A percentile compares a stretch with the other conserved stretches of the same genome.
These are phyloP conservation scores for Cetoscarus ocellatus DNA, from an alignment of 2,797 vertebrate genomes.

Conservation along the genomic window DNA sequence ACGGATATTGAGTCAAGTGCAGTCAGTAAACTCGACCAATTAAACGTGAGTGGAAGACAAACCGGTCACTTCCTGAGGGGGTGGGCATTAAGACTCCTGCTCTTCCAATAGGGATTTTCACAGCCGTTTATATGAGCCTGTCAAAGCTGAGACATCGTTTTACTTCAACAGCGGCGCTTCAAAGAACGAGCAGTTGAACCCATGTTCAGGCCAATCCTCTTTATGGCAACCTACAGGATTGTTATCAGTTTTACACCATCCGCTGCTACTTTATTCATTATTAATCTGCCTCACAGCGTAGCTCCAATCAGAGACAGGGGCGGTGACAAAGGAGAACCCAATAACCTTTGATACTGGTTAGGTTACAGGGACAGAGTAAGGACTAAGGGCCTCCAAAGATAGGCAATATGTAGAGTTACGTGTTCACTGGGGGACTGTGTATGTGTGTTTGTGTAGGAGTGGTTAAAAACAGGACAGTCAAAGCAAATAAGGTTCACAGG, in stretches of 20 bases:
- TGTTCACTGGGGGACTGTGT: slow-evolving; percentile 24
- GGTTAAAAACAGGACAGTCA: slow-evolving; percentile 53
- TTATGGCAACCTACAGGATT: slow-evolving; percentile 72
- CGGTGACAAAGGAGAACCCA: slow-evolving; percentile 52
- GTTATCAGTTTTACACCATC: slow-evolving; percentile 64
- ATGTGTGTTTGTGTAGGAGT: slow-evolving; percentile 22
- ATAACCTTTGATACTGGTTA: slow-evolving; percentile 62
- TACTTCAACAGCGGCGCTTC: slow-evolving; percentile 55
- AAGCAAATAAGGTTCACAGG: slow-evolving; percentile 65
- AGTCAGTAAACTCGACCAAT: slow-evolving; percentile 68
- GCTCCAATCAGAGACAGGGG: slow-evolving; percentile 73
- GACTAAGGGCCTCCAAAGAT: slow-evolving; percentile 18
- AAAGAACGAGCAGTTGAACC: slow-evolving; percentile 60
- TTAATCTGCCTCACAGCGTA: slow-evolving; percentile 64
- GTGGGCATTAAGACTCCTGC: slow-evolving; percentile 21
- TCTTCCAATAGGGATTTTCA: slow-evolving; percentile 58
- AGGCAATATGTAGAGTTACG: slow-evolving; percentile 12
- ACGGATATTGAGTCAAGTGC: slow-evolving; percentile 67
- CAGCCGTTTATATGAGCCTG: slow-evolving; percentile 59
- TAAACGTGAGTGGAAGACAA: slow-evolving; percentile 68
- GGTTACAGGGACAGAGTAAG: slow-evolving; percentile 14
- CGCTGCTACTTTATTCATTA: slow-evolving; percentile 68
- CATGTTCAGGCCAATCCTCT: slow-evolving; percentile 46
- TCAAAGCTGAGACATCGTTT: slow-evolving; percentile 64
- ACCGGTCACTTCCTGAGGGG: slow-evolving; percentile 65